A percentile compares a stretch with the other conserved stretches of the same genome.
phyloP scores from a whole-genome alignment of 92 coral and sea anemone species.

The Paramuricea clavata region DNA sequence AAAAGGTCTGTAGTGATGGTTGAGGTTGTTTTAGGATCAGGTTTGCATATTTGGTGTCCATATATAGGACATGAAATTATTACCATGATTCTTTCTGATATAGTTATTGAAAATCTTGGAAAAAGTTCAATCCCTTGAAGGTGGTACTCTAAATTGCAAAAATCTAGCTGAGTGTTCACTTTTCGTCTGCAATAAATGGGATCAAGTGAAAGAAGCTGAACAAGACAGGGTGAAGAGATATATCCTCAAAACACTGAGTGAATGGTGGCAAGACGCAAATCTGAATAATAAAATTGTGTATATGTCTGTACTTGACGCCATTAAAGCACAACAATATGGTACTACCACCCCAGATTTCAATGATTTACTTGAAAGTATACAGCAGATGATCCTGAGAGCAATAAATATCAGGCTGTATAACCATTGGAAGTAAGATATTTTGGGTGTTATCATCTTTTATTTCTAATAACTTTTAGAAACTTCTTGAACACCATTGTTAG shows the following conservation, averaged over 20 bases:
- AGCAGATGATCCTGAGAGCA: conserved; percentile 2
- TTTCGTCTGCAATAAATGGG: conserved; percentile 50
- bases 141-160: background rate
- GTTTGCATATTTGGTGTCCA: no score
- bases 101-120: background rate
- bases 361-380: background rate
- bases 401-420: conserved; percentile 12
- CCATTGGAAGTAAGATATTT: conserved; percentile 28
- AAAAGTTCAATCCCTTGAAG: background rate
- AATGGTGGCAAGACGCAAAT: conserved; percentile 9
- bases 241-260: background rate
- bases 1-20: no score
- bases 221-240: background rate
- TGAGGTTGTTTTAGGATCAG: no score
- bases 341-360: background rate
- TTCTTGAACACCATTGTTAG: no score
- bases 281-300: conserved; percentile 14
- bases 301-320: background rate
- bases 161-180: conserved; percentile 25
- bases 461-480: no score
- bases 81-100: background rate
- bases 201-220: background rate
- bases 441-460: no score
- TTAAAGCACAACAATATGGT: conserved; percentile 5
- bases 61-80: no score